Evolutionary conservation across 2,797 vertebrate species (phyloP).

Genomic region (Artibeus jamaicensis): DNA sequence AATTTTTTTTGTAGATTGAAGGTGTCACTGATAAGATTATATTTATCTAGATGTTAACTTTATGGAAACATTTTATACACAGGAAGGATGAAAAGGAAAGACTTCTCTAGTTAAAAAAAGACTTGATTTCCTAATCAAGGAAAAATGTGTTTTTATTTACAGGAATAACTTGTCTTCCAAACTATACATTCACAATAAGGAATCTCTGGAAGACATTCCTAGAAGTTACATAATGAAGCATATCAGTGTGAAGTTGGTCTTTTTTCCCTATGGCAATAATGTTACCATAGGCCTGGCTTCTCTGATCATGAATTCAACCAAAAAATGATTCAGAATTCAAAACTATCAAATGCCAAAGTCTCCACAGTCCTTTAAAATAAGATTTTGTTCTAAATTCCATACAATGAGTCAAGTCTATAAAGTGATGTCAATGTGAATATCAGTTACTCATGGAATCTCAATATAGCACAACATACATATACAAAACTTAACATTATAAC

Average conservation of each 20-base stretch:
- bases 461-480: background rate
- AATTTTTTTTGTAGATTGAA: background rate
- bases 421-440: background rate
- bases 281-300: background rate
- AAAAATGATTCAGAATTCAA: slow-evolving; percentile 33
- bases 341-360: slow-evolving; percentile 11
- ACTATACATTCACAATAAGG: background rate
- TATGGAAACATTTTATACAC: background rate
- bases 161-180: background rate
- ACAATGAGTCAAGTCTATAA: background rate
- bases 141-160: slow-evolving; percentile 10
- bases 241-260: background rate
- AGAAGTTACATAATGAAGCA: background rate
- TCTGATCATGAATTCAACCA: background rate
- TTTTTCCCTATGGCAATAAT: background rate
- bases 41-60: slow-evolving; percentile 25
- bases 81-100: background rate
- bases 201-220: background rate
- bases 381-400: slow-evolving; percentile 14
- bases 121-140: background rate
- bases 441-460: background rate
- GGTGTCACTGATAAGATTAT: background rate
- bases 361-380: background rate
- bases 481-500: background rate
- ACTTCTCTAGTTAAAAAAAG: background rate